phyloP scores from a whole-genome alignment of 1,140 invertebrate genomes.

The Zophobas atratus region DNA sequence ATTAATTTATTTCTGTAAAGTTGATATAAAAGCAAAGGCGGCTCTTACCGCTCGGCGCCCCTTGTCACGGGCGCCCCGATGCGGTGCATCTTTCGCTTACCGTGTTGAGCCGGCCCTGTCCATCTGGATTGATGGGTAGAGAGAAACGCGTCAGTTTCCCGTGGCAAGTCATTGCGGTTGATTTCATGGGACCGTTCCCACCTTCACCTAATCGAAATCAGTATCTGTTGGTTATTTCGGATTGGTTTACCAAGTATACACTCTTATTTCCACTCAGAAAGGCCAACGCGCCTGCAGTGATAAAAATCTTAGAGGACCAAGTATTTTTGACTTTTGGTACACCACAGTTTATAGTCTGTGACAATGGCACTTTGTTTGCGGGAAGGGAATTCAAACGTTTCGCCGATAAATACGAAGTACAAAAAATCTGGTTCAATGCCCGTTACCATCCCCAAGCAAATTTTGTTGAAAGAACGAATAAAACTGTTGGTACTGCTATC shows the following conservation, averaged over 20 bases:
- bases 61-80: no score
- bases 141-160: slow-evolving; percentile 14
- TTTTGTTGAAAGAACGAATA: slow-evolving; percentile 26
- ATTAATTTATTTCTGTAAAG: no score
- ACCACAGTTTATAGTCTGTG: slow-evolving; percentile 48
- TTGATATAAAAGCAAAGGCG: no score
- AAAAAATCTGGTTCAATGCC: slow-evolving; percentile 48
- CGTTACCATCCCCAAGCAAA: slow-evolving; percentile 41
- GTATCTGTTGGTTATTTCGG: slow-evolving; percentile 63
- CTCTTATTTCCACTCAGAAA: slow-evolving; percentile 15
- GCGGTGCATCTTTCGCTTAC: no score
- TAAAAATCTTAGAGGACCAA: slow-evolving; percentile 30
- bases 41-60: background rate
- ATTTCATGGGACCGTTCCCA: slow-evolving; percentile 66
- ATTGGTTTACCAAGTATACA: slow-evolving; percentile 56
- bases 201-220: slow-evolving; percentile 52
- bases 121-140: slow-evolving; percentile 3
- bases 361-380: slow-evolving; percentile 31
- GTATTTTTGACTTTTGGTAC: slow-evolving; percentile 44
- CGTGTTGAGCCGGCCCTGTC: background rate
- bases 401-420: slow-evolving; percentile 29
- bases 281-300: slow-evolving; percentile 1
- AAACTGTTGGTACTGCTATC: slow-evolving; percentile 33
- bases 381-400: slow-evolving; percentile 19
- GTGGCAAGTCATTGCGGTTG: slow-evolving; percentile 14